These are phyloP conservation scores for Mormyrus hasselquistii DNA, from an alignment of 2,797 vertebrate species.

Conservation along the genomic window DNA sequence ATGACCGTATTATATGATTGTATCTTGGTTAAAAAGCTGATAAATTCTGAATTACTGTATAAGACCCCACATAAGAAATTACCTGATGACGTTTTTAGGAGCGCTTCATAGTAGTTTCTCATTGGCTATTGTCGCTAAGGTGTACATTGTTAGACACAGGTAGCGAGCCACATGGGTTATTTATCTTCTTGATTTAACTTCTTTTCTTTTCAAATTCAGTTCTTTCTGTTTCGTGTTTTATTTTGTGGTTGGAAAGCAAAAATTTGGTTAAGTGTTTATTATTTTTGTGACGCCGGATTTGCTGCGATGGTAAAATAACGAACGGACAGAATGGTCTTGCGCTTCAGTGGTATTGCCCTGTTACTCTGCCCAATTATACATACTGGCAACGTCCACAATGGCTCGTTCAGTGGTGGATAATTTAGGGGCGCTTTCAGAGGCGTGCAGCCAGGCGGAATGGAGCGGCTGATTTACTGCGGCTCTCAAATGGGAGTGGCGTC, in stretches of 20 bases:
- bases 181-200: neutral
- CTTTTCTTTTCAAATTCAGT: neutral
- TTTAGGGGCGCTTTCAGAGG: slow-evolving; percentile 34
- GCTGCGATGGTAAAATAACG: slow-evolving; percentile 21
- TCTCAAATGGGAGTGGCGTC: slow-evolving; percentile 24
- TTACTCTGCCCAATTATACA: slow-evolving; percentile 23
- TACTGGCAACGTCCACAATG: slow-evolving; percentile 40
- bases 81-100: neutral
- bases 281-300: slow-evolving; percentile 6
- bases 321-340: slow-evolving; percentile 47
- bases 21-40: neutral
- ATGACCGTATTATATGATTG: neutral
- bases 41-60: neutral
- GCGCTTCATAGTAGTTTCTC: neutral
- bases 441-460: slow-evolving; percentile 49
- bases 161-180: neutral
- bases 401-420: slow-evolving; percentile 39
- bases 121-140: neutral
- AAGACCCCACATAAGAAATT: neutral
- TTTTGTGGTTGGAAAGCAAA: neutral
- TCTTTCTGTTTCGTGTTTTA: neutral
- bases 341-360: slow-evolving; percentile 41
- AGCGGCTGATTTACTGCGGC: slow-evolving; percentile 39
- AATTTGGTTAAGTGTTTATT: neutral
- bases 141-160: too few relatives aligned